Percentiles rank a stretch among this genome's conserved stretches.
Conservation (phyloP, 2,888 invertebrate genomes). For the Calephelis perditalis region DNA sequence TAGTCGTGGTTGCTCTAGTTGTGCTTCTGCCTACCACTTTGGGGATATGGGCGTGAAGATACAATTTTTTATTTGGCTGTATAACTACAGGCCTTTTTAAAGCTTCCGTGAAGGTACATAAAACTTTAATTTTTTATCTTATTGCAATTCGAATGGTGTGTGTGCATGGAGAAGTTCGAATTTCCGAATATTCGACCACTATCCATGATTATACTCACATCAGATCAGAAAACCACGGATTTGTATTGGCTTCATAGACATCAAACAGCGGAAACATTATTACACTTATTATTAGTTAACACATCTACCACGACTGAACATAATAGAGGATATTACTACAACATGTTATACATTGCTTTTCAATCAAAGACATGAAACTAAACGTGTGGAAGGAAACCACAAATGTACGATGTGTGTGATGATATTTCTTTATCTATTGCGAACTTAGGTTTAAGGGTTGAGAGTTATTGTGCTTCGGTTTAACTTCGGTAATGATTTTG, state of each 20-base stretch:
- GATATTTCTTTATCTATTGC: background rate
- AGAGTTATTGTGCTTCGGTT: constrained; percentile 30
- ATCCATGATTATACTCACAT: constrained; percentile 19
- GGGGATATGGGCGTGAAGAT: too few relatives aligned
- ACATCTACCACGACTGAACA: constrained; percentile 14
- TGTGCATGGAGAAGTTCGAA: too few relatives aligned
- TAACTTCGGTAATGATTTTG: constrained; percentile 44
- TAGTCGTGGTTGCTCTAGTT: too few relatives aligned
- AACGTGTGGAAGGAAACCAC: too few relatives aligned
- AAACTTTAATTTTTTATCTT: too few relatives aligned
- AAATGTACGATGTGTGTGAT: background rate
- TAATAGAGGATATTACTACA: background rate
- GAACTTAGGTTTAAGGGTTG: constrained; percentile 2
- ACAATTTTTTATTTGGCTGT: too few relatives aligned
- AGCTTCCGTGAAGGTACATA: too few relatives aligned
- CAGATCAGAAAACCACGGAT: constrained; percentile 53
- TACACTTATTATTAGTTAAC: constrained; percentile 62
- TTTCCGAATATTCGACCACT: too few relatives aligned
- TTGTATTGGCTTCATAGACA: constrained; percentile 64
- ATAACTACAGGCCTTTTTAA: too few relatives aligned
- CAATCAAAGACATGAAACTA: too few relatives aligned
- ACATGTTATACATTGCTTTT: background rate
- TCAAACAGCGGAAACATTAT: constrained; percentile 70
- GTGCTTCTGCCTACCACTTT: too few relatives aligned
- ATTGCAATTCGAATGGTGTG: too few relatives aligned